phyloP scores from a whole-genome alignment of 2,888 invertebrate species.

The Automeris io region DNA sequence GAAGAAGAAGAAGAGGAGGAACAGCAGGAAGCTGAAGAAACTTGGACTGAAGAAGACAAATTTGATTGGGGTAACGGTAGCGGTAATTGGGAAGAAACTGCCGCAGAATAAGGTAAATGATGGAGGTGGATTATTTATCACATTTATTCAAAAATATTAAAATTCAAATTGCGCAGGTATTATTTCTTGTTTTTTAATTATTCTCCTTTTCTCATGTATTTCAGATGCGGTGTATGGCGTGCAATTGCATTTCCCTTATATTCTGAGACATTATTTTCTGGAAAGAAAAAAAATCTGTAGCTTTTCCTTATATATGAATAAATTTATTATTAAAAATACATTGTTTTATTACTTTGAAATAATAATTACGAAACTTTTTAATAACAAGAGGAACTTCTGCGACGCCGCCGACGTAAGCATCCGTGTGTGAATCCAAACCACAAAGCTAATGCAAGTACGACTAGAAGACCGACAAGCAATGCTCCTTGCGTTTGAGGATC shows the following conservation, averaged over 20 bases:
- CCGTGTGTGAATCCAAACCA: slow-evolving; percentile 41
- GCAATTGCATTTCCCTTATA: not conserved
- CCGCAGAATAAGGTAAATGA: not conserved
- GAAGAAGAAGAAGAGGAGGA: not conserved
- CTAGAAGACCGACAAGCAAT: slow-evolving; percentile 32
- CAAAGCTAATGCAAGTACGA: slow-evolving; percentile 33
- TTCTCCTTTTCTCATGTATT: not conserved
- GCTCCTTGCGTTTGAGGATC: slow-evolving; percentile 40
- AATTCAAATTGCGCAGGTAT: too few species aligned
- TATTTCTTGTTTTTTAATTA: not conserved
- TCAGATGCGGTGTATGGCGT: not conserved
- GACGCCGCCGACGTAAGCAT: slow-evolving; percentile 31
- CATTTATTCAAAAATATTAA: not conserved
- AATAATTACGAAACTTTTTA: not conserved
- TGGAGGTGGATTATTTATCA: not conserved
- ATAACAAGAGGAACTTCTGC: slow-evolving; percentile 25
- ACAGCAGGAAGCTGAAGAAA: slow-evolving; percentile 1
- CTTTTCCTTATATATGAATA: not conserved
- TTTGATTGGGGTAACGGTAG: slow-evolving; percentile 35
- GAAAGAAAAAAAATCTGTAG: slow-evolving; percentile 1
- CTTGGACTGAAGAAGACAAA: slow-evolving; percentile 7
- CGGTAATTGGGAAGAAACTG: slow-evolving; percentile 27
- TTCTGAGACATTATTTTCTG: slow-evolving; percentile 4
- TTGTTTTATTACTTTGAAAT: not conserved
- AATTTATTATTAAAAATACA: not conserved